These are phyloP conservation scores for Patella ulyssiponensis DNA, from an alignment of 2,888 invertebrate genomes.

Conservation along the genomic window DNA sequence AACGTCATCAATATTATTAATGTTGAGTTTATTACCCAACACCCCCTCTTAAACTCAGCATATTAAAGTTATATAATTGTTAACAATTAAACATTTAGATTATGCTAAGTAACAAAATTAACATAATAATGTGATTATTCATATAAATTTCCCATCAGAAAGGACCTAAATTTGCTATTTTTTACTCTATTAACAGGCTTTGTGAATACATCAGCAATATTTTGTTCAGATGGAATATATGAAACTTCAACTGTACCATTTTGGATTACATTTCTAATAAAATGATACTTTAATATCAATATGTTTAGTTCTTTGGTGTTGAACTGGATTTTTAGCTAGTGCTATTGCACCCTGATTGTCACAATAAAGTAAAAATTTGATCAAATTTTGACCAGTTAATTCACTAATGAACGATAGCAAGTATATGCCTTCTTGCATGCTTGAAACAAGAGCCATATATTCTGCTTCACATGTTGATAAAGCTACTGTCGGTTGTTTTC, in stretches of 20 bases:
- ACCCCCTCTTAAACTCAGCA: too few species aligned
- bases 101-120: too few species aligned
- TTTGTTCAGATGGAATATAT: too few species aligned
- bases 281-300: not conserved
- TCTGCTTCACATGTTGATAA: slow-evolving; percentile 37
- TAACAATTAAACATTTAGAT: too few species aligned
- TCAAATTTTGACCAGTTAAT: not conserved
- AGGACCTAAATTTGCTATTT: too few species aligned
- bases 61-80: too few species aligned
- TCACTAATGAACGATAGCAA: not conserved
- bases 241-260: not conserved
- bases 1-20: too few species aligned
- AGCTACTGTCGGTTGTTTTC: slow-evolving; percentile 27
- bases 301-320: not conserved
- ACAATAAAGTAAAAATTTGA: not conserved
- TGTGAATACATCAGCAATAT: too few species aligned
- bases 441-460: slow-evolving; percentile 25
- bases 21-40: too few species aligned
- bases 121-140: too few species aligned
- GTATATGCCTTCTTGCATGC: not conserved
- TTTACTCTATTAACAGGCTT: too few species aligned
- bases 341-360: slow-evolving; percentile 45
- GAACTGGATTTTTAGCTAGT: slow-evolving; percentile 34
- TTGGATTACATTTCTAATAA: not conserved
- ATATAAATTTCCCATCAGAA: too few species aligned